Evolutionary conservation across 2,888 invertebrate species (phyloP).

Genomic region (Mimumesa dahlbomi): DNA sequence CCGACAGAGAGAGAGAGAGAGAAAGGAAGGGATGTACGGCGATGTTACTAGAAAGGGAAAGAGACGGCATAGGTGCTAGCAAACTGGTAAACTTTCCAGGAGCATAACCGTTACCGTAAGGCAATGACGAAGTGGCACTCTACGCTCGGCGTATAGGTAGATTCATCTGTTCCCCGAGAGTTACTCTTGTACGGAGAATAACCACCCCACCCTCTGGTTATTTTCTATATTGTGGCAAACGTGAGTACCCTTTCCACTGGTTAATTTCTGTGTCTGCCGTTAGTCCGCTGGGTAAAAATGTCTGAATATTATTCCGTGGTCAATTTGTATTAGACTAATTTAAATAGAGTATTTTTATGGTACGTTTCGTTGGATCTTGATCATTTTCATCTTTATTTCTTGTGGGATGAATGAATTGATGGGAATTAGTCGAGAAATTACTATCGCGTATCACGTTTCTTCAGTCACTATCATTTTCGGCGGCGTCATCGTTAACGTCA

Average conservation of each 20-base stretch:
- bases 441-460: not conserved
- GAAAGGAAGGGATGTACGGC: slow-evolving; percentile 18
- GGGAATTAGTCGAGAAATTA: not conserved
- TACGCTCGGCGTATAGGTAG: slow-evolving; percentile 59
- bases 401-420: too few relatives aligned
- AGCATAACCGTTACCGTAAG: slow-evolving; percentile 71
- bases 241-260: too few relatives aligned
- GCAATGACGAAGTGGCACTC: slow-evolving; percentile 72
- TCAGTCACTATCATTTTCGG: slow-evolving; percentile 5
- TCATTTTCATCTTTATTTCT: too few relatives aligned
- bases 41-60: slow-evolving; percentile 8
- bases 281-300: too few relatives aligned
- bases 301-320: not conserved
- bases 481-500: slow-evolving; percentile 33
- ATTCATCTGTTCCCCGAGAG: slow-evolving; percentile 55
- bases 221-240: slow-evolving; percentile 1
- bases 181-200: slow-evolving; percentile 10
- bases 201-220: not conserved
- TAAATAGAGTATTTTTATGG: too few relatives aligned
- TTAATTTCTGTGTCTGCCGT: too few relatives aligned
- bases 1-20: slow-evolving; percentile 14
- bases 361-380: too few relatives aligned
- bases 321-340: not conserved
- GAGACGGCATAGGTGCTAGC: slow-evolving; percentile 36
- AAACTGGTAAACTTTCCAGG: slow-evolving; percentile 68